Base-by-base conservation (phyloP, 2,113 vertebrate species). In the Tauraco erythrolophus region DNA sequence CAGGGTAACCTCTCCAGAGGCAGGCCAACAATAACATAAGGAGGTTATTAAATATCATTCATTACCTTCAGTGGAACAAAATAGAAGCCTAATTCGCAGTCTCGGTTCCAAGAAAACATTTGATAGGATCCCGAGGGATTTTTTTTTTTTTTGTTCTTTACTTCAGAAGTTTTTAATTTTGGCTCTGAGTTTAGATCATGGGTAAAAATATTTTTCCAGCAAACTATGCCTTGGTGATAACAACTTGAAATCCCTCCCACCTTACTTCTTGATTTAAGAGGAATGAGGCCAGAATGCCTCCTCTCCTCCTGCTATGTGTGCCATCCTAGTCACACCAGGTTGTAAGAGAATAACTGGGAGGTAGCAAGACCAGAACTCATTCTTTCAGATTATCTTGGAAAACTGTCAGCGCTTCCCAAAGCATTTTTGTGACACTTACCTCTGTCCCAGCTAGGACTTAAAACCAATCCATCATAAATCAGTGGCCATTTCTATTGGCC, bases 41-140 rank as follows among this genome's bases (percentile, higher is more conserved):
- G 65, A 92, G 72, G 86, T 92, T 96, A 92, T 97, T 96, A 96
- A 96, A 94, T 96, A 97, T 94, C 92, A 96, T 96, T 96, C 86
- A 95, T 96, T 95, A 87, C 93, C 77, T 94, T 95, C 69, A 62
- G 69, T 82, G 76, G 80, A 95, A 96, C 64, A 97, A 92, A 92
- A 96, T 94, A 92, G 94, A 94, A 92, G 76, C 84, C 84, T 96
- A 91, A 92, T 81, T 91, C 2, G 0, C 51, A 86, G 77, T 89
- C 80, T 78, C 62, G 51, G 53, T 89, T 96, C 96, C 96, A 96
- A 96, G 89, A 96, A 96, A 95, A 95, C 37, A 78, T 94, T 96
- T 64, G 89, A 94, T 87, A 96, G 80, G 56, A 66, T 92, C 93
- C 56, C 39, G 1, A 74, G 87, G 64, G 93, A 66, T 75, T 92